Evolutionary conservation across 2,113 vertebrate genomes (phyloP).

Genomic region (Notothenia coriiceps): DNA sequence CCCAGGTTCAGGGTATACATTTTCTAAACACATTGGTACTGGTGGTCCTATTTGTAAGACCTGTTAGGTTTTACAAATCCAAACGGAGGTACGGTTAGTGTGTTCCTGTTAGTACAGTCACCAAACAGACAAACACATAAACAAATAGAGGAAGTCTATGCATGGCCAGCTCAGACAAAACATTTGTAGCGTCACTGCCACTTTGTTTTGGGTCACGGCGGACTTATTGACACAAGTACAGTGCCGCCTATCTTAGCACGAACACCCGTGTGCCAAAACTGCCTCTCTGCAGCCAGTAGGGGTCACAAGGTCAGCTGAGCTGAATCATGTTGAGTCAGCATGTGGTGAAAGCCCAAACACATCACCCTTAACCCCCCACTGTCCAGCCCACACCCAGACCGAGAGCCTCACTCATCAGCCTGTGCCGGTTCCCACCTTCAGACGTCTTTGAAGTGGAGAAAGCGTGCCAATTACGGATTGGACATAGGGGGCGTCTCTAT

Average conservation of each 20-base stretch:
- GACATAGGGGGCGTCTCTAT: slow-evolving; percentile 66
- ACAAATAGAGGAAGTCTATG: slow-evolving; percentile 25
- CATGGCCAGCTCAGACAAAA: slow-evolving; percentile 18
- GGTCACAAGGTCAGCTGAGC: slow-evolving; percentile 67
- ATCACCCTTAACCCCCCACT: slow-evolving; percentile 76
- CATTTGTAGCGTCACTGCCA: slow-evolving; percentile 21
- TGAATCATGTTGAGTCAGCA: slow-evolving; percentile 81
- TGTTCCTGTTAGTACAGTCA: slow-evolving; percentile 42
- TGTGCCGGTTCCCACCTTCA: slow-evolving; percentile 68
- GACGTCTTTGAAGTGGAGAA: slow-evolving; percentile 77
- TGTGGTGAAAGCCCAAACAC: slow-evolving; percentile 77
- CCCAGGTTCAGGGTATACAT: background rate
- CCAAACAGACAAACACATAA: slow-evolving; percentile 47
- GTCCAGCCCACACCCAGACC: slow-evolving; percentile 70
- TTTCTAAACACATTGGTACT: slow-evolving; percentile 2
- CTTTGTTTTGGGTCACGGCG: background rate
- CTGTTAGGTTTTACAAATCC: slow-evolving; percentile 30
- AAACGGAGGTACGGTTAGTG: slow-evolving; percentile 8
- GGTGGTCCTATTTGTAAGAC: slow-evolving; percentile 9
- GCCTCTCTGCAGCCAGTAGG: slow-evolving; percentile 49
- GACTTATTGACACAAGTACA: slow-evolving; percentile 24
- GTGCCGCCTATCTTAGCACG: slow-evolving; percentile 13
- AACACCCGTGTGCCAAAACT: slow-evolving; percentile 52
- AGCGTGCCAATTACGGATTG: slow-evolving; percentile 76
- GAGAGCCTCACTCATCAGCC: slow-evolving; percentile 76